These are phyloP conservation scores for Phaedon cochleariae DNA, from an alignment of 2,888 invertebrate genomes.

Conservation along the genomic window DNA sequence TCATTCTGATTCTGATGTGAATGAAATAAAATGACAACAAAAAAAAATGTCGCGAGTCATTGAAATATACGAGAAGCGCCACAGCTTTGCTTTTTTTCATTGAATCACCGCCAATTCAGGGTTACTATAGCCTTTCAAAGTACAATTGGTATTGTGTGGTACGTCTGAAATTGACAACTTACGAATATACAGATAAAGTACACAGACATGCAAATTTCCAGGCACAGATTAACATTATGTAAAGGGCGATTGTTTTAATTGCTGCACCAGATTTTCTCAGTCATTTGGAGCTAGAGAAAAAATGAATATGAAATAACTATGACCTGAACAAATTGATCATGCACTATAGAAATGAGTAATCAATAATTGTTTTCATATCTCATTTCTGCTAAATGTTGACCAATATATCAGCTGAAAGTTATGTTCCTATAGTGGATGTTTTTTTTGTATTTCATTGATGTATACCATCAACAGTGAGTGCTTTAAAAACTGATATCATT, in stretches of 20 bases:
- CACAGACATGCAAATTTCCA: slow-evolving; percentile 51
- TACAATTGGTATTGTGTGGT: slow-evolving; percentile 35
- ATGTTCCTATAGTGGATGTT: too few relatives aligned
- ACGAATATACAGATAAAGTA: slow-evolving; percentile 35
- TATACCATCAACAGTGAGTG: too few relatives aligned
- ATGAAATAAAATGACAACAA: slow-evolving; percentile 12
- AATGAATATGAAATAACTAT: too few relatives aligned
- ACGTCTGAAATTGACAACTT: slow-evolving; percentile 19
- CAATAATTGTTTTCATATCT: too few relatives aligned
- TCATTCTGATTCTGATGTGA: slow-evolving; percentile 29
- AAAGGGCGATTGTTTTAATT: neutral
- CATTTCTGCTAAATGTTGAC: too few relatives aligned
- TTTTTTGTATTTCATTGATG: too few relatives aligned
- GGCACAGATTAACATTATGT: slow-evolving; percentile 12
- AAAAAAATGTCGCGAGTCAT: slow-evolving; percentile 39
- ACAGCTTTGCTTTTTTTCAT: slow-evolving; percentile 33
- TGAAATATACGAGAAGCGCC: slow-evolving; percentile 40
- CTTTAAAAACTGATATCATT: too few relatives aligned
- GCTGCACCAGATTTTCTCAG: neutral
- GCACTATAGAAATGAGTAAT: too few relatives aligned
- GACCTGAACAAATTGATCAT: too few relatives aligned
- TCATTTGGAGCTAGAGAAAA: neutral
- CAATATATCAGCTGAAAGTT: too few relatives aligned
- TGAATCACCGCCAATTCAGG: slow-evolving; percentile 7
- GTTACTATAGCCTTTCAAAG: slow-evolving; percentile 42